phyloP scores from a whole-genome alignment of 2,113 vertebrate species.

The Monopterus albus region DNA sequence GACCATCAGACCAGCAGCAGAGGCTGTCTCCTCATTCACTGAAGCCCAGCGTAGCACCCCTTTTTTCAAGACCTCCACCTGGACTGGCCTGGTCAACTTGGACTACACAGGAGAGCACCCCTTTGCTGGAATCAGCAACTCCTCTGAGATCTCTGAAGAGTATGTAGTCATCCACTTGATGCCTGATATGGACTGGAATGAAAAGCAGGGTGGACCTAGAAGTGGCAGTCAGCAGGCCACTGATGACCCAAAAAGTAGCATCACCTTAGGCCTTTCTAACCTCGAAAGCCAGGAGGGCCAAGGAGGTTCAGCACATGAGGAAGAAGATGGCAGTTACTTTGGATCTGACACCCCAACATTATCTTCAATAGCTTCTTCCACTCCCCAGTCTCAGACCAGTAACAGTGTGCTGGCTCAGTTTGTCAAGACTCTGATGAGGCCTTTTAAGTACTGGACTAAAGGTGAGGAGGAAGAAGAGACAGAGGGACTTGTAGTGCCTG shows the following conservation, averaged over 20 bases:
- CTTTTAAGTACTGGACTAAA: slow-evolving; percentile 75
- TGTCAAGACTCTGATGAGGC: slow-evolving; percentile 79
- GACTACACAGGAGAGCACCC: slow-evolving; percentile 65
- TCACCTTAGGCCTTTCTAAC: slow-evolving; percentile 25
- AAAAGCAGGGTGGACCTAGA: slow-evolving; percentile 12
- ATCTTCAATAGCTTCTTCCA: slow-evolving; percentile 50
- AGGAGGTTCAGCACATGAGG: slow-evolving; percentile 75
- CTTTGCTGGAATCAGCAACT: slow-evolving; percentile 61
- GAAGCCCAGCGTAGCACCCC: slow-evolving; percentile 43
- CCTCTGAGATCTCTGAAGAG: slow-evolving; percentile 82
- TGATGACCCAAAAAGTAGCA: slow-evolving; percentile 35
- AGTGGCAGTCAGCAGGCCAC: slow-evolving; percentile 20
- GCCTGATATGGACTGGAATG: slow-evolving; percentile 55
- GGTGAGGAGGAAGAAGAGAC: slow-evolving; percentile 22
- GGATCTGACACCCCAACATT: slow-evolving; percentile 40
- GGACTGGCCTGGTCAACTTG: slow-evolving; percentile 71
- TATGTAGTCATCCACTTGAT: slow-evolving; percentile 77
- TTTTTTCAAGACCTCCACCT: slow-evolving; percentile 63
- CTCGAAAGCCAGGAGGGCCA: slow-evolving; percentile 59
- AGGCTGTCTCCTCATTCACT: slow-evolving; percentile 35
- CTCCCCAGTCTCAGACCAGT: slow-evolving; percentile 64
- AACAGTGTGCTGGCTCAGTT: slow-evolving; percentile 78
- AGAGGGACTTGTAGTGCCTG: slow-evolving; percentile 10
- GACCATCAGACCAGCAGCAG: slow-evolving; percentile 27
- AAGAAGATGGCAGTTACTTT: slow-evolving; percentile 44